These are phyloP conservation scores for Drosophila micromelanica DNA, from an alignment of 1,140 invertebrate species.

Conservation along the genomic window DNA sequence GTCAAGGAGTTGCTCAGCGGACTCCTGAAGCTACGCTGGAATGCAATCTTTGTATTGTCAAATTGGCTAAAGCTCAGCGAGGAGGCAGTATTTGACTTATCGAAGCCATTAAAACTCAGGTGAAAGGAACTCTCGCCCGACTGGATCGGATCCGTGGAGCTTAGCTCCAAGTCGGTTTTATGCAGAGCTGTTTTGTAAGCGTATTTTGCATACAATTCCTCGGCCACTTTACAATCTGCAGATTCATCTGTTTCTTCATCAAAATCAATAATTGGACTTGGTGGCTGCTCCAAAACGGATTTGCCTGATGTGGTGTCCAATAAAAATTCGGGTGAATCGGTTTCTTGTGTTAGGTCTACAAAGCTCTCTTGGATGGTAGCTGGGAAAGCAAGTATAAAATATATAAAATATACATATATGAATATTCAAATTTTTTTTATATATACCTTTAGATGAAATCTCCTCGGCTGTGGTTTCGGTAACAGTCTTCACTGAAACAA, in stretches of 20 bases:
- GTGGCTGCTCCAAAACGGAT: background rate
- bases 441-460: slow-evolving; percentile 8
- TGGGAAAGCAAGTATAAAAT: slow-evolving; percentile 1
- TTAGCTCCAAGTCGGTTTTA: background rate
- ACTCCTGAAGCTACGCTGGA: slow-evolving; percentile 43
- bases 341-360: slow-evolving; percentile 46
- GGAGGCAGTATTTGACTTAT: background rate
- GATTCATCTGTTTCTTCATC: slow-evolving; percentile 21
- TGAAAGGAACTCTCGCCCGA: background rate
- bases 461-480: slow-evolving; percentile 13
- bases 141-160: no score
- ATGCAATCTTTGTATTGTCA: slow-evolving; percentile 29
- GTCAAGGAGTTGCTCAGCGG: slow-evolving; percentile 29
- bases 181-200: background rate
- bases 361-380: background rate
- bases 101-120: background rate
- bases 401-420: no score
- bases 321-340: slow-evolving; percentile 4
- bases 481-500: slow-evolving; percentile 68
- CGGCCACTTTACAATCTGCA: slow-evolving; percentile 22
- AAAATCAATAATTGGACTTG: slow-evolving; percentile 19
- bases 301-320: background rate
- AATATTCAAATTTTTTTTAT: no score
- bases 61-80: slow-evolving; percentile 3
- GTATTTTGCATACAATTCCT: slow-evolving; percentile 38